Conservation (phyloP, 23 tunicate species). For the Aplidium turbinatum region DNA sequence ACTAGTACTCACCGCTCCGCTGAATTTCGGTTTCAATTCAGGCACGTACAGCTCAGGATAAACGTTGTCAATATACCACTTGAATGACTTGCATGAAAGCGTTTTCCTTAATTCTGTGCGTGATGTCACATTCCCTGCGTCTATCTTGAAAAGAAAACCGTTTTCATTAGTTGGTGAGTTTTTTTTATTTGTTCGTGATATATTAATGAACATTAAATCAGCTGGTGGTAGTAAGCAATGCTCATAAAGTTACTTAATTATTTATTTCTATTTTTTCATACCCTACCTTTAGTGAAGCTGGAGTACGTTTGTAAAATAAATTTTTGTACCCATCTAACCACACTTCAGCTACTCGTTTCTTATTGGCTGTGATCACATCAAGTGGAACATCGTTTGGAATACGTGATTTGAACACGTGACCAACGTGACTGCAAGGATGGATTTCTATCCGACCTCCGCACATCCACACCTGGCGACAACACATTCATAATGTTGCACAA, state of each 20-base stretch:
- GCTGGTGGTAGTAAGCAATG: too few species aligned
- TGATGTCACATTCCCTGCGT: slow-evolving; percentile 53
- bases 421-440: slow-evolving; percentile 97
- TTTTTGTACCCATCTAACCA: slow-evolving; percentile 87
- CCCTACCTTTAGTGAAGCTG: slow-evolving; percentile 58
- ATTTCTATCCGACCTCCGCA: slow-evolving; percentile 96
- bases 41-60: slow-evolving; percentile 89
- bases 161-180: background rate
- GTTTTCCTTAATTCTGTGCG: slow-evolving; percentile 40
- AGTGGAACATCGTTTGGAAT: slow-evolving; percentile 38
- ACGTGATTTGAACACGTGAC: slow-evolving; percentile 85
- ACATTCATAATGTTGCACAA: too few species aligned
- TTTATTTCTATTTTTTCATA: too few species aligned
- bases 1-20: slow-evolving; percentile 87
- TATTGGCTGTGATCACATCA: slow-evolving; percentile 64
- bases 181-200: too few species aligned
- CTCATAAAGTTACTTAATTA: too few species aligned
- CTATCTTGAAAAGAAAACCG: slow-evolving; percentile 33
- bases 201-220: too few species aligned
- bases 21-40: slow-evolving; percentile 62
- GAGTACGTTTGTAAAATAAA: slow-evolving; percentile 65
- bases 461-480: slow-evolving; percentile 70
- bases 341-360: slow-evolving; percentile 86
- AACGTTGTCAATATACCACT: slow-evolving; percentile 77
- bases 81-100: slow-evolving; percentile 77